Evolutionary conservation across 2,888 invertebrate genomes (phyloP).

Genomic region (Neocrepidodera transversa): DNA sequence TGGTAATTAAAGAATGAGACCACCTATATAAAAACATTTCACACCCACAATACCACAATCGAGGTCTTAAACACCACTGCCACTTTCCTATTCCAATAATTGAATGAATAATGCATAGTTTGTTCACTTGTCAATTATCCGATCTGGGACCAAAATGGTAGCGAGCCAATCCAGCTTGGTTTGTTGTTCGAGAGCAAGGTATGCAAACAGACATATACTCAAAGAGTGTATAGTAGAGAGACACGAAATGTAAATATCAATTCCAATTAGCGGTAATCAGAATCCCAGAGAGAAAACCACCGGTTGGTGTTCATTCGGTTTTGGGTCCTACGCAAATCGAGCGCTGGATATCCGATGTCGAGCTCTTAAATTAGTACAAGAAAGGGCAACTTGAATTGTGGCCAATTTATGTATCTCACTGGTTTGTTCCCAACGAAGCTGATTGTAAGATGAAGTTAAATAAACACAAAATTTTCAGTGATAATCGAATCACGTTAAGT

Average conservation of each 20-base stretch:
- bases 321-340: conserved; percentile 16
- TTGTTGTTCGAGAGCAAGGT: conserved; percentile 16
- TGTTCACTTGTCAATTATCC: conserved; percentile 30
- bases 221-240: conserved; percentile 1
- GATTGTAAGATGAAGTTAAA: too few species aligned
- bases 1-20: too few species aligned
- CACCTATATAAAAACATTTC: too few species aligned
- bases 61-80: neutral
- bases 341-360: neutral
- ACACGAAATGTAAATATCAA: conserved; percentile 29
- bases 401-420: neutral
- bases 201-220: conserved; percentile 20
- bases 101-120: conserved; percentile 33
- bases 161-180: neutral
- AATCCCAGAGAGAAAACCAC: conserved; percentile 15
- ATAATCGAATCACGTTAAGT: too few species aligned
- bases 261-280: conserved; percentile 27
- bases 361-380: neutral
- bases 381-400: neutral
- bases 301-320: conserved; percentile 3
- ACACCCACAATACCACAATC: neutral
- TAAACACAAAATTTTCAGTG: too few species aligned
- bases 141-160: neutral
- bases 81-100: conserved; percentile 7
- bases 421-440: too few species aligned